Base-by-base conservation (phyloP, 2,113 vertebrate species). In the Saccopteryx bilineata region DNA sequence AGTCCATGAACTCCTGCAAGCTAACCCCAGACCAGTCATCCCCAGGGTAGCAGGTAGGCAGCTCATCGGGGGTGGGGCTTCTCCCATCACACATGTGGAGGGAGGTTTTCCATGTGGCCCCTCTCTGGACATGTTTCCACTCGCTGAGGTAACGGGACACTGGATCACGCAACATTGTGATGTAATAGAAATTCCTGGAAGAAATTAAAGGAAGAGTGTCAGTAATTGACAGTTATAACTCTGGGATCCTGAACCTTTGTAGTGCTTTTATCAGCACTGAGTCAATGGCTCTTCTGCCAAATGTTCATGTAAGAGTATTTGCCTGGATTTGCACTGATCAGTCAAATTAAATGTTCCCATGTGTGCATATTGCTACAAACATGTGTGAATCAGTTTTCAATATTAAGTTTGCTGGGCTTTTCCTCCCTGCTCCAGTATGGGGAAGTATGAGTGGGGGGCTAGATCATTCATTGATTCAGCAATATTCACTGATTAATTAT, bases 151-250 rank as follows among this genome's bases (percentile, higher is more conserved):
- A 99, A 69, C 99, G 99, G 31, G 99, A 99, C 96, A 99, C 99
- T 0, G 99, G 99, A 97, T 99, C 99, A 84, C 99, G 99, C 98
- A 99, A 98, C 99, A 99, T 99, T 19, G 99, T 99, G 98, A 99
- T 99, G 98, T 99, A 99, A 98, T 99, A 99, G 99, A 99, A 99
- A 98, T 99, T 99, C 99, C 99, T 99, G 98, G 96, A 99, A 99
- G 85, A 98, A 26, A 98, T 5, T 2, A 97, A 74, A 97, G 31
- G 78, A 97, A 98, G 80, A 93, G n/a, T 7, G 69, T 98, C 94
- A 97, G 90, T 68, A 86, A 39, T 26, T 7, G 23, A n/a, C 48
- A 66, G 10, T 0, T 9, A 1, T 24, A 15, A 83, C 3, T 9
- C 5, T 15, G 33, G 8, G 24, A 60, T 8, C 65, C 8, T 56